Evolutionary conservation across 2,113 vertebrate genomes (phyloP).

Genomic region (Epinephelus lanceolatus): DNA sequence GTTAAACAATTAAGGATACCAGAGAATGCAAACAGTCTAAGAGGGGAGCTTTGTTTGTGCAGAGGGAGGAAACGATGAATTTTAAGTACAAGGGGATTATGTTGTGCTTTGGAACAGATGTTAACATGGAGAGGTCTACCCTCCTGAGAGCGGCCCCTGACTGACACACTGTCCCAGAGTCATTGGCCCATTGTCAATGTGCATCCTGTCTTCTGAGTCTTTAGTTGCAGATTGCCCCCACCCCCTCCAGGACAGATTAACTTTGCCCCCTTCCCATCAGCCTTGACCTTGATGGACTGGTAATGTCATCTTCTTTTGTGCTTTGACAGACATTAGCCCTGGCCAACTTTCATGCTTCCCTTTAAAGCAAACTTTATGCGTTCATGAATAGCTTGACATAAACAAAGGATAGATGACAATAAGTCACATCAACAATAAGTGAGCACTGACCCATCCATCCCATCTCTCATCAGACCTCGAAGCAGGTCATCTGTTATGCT

Average conservation of each 20-base stretch:
- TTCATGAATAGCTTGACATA: constrained; percentile 27
- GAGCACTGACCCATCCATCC: constrained; percentile 36
- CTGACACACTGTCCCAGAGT: constrained; percentile 58
- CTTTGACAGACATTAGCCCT: constrained; percentile 53
- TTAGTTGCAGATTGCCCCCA: constrained; percentile 39
- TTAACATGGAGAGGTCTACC: constrained; percentile 65
- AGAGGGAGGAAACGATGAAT: constrained; percentile 48
- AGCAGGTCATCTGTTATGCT: constrained; percentile 72
- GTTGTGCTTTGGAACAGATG: constrained; percentile 72
- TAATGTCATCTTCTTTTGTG: constrained; percentile 74
- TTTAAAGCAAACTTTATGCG: constrained; percentile 21
- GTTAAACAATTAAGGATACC: constrained; percentile 14
- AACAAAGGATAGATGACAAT: constrained; percentile 57
- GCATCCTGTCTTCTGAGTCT: constrained; percentile 66
- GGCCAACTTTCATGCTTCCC: constrained; percentile 33
- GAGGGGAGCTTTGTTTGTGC: constrained; percentile 21
- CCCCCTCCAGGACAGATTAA: constrained; percentile 55
- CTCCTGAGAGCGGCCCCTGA: constrained; percentile 64
- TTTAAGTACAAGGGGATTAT: constrained; percentile 65
- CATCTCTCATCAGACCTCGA: constrained; percentile 21
- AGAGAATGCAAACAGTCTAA: not conserved
- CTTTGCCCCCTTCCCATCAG: constrained; percentile 35
- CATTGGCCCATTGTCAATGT: constrained; percentile 64
- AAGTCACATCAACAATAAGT: constrained; percentile 51
- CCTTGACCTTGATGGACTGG: constrained; percentile 74